Percentiles rank a stretch among this genome's conserved stretches.
Conservation (phyloP, 2,888 invertebrate genomes). For the Lasioglossum leucozonium region DNA sequence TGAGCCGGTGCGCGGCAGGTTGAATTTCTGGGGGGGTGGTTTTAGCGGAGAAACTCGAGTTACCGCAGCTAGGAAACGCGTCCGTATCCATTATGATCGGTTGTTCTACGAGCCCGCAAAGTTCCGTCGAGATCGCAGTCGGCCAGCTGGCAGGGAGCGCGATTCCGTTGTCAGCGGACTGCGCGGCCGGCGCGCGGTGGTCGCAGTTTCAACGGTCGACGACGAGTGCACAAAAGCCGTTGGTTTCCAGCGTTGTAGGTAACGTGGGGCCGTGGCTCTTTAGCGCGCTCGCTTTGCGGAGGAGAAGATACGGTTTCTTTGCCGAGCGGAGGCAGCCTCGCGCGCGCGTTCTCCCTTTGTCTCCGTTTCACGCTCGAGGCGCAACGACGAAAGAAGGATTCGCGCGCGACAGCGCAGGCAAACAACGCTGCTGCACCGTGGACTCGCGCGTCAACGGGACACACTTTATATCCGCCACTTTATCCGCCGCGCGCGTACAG, state of each 20-base stretch:
- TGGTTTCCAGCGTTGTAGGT: slow-evolving; percentile 2
- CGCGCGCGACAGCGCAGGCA: slow-evolving; percentile 36
- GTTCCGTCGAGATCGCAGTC: not conserved
- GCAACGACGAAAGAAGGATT: slow-evolving; percentile 53
- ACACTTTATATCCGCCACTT: slow-evolving; percentile 52
- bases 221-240: slow-evolving; percentile 23
- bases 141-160: not conserved
- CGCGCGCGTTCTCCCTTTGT: slow-evolving; percentile 40
- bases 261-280: slow-evolving; percentile 26
- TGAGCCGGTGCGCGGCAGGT: not conserved
- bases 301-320: slow-evolving; percentile 47
- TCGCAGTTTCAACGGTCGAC: slow-evolving; percentile 3
- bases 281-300: slow-evolving; percentile 38
- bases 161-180: not conserved
- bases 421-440: slow-evolving; percentile 22
- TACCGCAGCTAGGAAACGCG: not conserved
- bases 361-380: slow-evolving; percentile 50
- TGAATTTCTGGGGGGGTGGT: not conserved
- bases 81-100: not conserved
- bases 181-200: not conserved
- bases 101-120: not conserved
- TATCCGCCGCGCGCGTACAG: slow-evolving; percentile 33
- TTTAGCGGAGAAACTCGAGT: not conserved
- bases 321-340: slow-evolving; percentile 15
- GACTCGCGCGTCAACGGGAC: slow-evolving; percentile 5